These are phyloP conservation scores for Sorex maritimensis DNA, from an alignment of 2,797 vertebrate genomes.

Conservation along the genomic window DNA sequence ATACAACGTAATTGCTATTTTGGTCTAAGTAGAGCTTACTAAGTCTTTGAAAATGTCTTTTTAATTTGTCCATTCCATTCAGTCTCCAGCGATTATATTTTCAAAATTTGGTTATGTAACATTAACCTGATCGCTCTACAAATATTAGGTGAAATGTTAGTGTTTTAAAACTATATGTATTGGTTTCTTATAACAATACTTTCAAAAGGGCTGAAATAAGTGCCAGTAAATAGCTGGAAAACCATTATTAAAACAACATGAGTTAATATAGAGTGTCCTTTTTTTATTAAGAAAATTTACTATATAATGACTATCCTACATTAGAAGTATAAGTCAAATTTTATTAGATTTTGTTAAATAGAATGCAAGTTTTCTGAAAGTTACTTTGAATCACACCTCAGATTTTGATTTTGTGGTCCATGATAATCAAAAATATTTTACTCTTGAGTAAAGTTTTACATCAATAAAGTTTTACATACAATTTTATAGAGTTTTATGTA, in stretches of 20 bases:
- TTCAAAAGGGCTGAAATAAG: constrained; percentile 23
- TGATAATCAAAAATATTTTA: neutral
- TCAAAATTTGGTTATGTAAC: neutral
- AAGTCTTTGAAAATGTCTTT: constrained; percentile 47
- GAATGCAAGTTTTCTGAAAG: constrained; percentile 25
- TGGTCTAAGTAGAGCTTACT: constrained; percentile 31
- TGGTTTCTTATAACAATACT: neutral
- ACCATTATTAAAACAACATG: constrained; percentile 24
- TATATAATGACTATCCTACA: neutral
- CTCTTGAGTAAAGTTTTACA: neutral
- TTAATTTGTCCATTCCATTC: constrained; percentile 50
- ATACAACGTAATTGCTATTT: constrained; percentile 63
- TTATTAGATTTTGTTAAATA: constrained; percentile 1
- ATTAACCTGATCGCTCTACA: constrained; percentile 35
- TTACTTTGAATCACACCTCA: neutral
- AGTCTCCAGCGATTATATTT: constrained; percentile 39
- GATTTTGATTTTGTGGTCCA: neutral
- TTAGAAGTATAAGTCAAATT: constrained; percentile 1
- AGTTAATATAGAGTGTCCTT: neutral
- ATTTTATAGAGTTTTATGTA: too few relatives aligned
- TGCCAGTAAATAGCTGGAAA: neutral
- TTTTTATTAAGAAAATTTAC: neutral
- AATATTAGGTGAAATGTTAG: constrained; percentile 9
- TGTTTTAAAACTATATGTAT: constrained; percentile 32
- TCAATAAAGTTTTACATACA: neutral